Evolutionary conservation across 2,888 invertebrate species (phyloP), one percentile per base, ranked within the genome.

Genomic region (Limenitis camilla): DNA sequence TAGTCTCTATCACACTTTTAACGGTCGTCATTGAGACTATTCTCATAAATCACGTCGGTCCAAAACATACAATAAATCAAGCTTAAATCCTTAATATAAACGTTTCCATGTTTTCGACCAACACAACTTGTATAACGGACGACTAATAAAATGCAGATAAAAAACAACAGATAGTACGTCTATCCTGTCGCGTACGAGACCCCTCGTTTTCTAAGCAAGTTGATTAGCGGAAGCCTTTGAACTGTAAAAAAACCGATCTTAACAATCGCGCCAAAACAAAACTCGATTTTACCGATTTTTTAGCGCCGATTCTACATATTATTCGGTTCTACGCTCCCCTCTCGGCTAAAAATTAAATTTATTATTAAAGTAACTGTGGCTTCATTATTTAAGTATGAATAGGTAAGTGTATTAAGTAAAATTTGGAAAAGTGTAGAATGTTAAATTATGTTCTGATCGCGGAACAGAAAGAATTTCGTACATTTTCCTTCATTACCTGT

Each of bases 321-420:
- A 81, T 74, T 78, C 67, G 65, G 71, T 72, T 78, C 80, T 85
- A 87, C 67, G 85, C 78, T 82, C 83, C 86, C 82, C 88, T 86
- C 84, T 72, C 85, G 73, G 81, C 87, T 87, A 88, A 78, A 83
- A 88, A 85, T 78, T 68, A 84, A 88, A 85, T 78, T 71, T 76
- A 80, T 40, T 49, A 52, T 61, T 55, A 57, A 48, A 56, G 32
- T 41, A 50, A 45, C 6, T 31, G 40, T 11, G 10, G 5, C 10
- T 35, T 28, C n/a, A 30, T 9, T 42, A 11, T 30, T 11, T 29
- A 19, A 47, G 8, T 11, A 48, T 43, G 29, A 48, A 40, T 11
- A 40, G 33, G 9, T 27, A 43, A 39, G 29, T 42, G 38, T 36
- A 38, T 38, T 46, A 46, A 9, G 31, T 11, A 30, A 46, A 51